Evolutionary conservation across 2,888 invertebrate genomes (phyloP).

Genomic region (Lithophane semibrunnea): DNA sequence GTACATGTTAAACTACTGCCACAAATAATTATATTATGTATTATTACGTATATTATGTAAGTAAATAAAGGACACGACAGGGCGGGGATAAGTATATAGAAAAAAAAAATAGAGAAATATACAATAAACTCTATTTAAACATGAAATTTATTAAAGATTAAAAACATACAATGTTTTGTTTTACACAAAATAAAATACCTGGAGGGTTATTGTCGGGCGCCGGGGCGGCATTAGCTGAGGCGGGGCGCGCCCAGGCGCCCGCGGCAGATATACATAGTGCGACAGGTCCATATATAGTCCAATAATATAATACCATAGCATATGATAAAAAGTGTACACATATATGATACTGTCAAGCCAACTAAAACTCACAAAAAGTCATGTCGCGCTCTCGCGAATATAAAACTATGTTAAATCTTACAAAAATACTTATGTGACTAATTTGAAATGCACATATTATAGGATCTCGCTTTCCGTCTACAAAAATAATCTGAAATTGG

Average conservation of each 20-base stretch:
- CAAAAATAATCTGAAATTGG: slow-evolving; percentile 91
- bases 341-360: slow-evolving; percentile 89
- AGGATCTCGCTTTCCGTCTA: slow-evolving; percentile 89
- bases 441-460: slow-evolving; percentile 90
- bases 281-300: slow-evolving; percentile 89
- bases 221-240: slow-evolving; percentile 75
- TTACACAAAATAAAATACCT: slow-evolving; percentile 90
- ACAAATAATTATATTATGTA: slow-evolving; percentile 84
- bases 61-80: slow-evolving; percentile 85
- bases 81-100: slow-evolving; percentile 85
- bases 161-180: slow-evolving; percentile 89
- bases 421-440: slow-evolving; percentile 90
- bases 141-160: slow-evolving; percentile 90
- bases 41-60: slow-evolving; percentile 82
- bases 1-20: slow-evolving; percentile 87
- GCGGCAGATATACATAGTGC: slow-evolving; percentile 82
- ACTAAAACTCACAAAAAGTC: slow-evolving; percentile 88
- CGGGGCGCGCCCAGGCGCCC: slow-evolving; percentile 73
- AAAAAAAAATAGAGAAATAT: slow-evolving; percentile 89
- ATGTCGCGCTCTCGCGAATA: slow-evolving; percentile 89
- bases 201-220: slow-evolving; percentile 81
- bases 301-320: slow-evolving; percentile 89
- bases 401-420: slow-evolving; percentile 90
- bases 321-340: slow-evolving; percentile 87
- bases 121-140: slow-evolving; percentile 90